These are phyloP conservation scores for Trichonephila clavipes DNA, from an alignment of 1,140 invertebrate species.

Conservation along the genomic window DNA sequence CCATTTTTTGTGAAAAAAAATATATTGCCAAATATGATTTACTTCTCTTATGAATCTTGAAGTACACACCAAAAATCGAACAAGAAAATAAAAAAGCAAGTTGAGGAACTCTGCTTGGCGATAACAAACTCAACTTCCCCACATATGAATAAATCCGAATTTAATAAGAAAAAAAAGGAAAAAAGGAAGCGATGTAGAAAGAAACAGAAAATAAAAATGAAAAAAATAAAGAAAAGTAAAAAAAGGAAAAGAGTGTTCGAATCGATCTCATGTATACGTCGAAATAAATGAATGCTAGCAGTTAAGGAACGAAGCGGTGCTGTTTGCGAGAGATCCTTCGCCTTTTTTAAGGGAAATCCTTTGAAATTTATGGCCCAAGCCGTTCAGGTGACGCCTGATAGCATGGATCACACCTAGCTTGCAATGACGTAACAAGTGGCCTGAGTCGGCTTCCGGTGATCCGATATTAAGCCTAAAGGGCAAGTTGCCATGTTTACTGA, in stretches of 20 bases:
- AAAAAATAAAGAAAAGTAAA: not conserved
- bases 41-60: not conserved
- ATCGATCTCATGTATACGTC: not conserved
- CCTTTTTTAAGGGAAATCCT: not conserved
- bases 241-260: not conserved
- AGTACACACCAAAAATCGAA: not conserved
- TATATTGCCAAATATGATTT: not conserved
- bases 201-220: not conserved
- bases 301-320: not conserved
- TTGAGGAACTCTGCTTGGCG: not conserved
- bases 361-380: not conserved
- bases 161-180: not conserved
- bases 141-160: conserved; percentile 21
- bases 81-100: not conserved
- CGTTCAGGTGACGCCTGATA: conserved; percentile 13
- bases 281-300: conserved; percentile 5
- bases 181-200: not conserved
- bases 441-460: not conserved
- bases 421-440: not conserved
- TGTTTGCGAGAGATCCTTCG: conserved; percentile 1
- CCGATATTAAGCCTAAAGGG: no score
- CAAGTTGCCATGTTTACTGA: no score
- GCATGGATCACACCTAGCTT: not conserved
- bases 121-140: conserved; percentile 21
- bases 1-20: not conserved